Conservation (phyloP, 2,797 vertebrate species). For the Urosaurus nigricauda region DNA sequence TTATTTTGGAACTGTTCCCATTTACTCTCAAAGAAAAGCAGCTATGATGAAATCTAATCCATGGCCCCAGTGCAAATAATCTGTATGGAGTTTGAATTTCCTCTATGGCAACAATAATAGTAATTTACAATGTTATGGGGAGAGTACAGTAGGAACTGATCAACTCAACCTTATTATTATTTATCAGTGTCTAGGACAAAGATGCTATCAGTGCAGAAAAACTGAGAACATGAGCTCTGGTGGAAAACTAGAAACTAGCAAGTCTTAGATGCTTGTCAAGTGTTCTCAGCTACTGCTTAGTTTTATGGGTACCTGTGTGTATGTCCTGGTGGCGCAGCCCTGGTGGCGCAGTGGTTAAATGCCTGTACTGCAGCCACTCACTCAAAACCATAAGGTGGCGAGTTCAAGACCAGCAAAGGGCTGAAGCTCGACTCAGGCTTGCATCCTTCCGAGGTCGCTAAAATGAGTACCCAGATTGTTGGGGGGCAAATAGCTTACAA, state of each 20-base stretch:
- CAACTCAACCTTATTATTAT: background rate
- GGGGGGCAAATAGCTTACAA: too few species aligned
- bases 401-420: too few species aligned
- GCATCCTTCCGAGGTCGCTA: too few species aligned
- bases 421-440: too few species aligned
- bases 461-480: too few species aligned
- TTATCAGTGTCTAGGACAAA: background rate
- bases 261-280: background rate
- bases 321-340: too few species aligned
- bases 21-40: constrained; percentile 7
- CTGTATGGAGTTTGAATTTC: too few species aligned
- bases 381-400: too few species aligned
- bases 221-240: background rate
- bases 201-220: background rate
- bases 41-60: background rate
- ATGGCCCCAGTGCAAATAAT: constrained; percentile 30
- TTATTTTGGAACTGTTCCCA: constrained; percentile 52
- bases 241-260: background rate
- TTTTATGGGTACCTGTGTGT: background rate
- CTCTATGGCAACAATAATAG: too few species aligned
- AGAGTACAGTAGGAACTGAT: background rate
- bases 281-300: background rate
- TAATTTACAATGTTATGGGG: too few species aligned
- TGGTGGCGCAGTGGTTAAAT: too few species aligned
- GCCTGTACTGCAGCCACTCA: too few species aligned